Evolutionary conservation across 2,113 vertebrate species (phyloP).

Genomic region (Prochilodus magdalenae): DNA sequence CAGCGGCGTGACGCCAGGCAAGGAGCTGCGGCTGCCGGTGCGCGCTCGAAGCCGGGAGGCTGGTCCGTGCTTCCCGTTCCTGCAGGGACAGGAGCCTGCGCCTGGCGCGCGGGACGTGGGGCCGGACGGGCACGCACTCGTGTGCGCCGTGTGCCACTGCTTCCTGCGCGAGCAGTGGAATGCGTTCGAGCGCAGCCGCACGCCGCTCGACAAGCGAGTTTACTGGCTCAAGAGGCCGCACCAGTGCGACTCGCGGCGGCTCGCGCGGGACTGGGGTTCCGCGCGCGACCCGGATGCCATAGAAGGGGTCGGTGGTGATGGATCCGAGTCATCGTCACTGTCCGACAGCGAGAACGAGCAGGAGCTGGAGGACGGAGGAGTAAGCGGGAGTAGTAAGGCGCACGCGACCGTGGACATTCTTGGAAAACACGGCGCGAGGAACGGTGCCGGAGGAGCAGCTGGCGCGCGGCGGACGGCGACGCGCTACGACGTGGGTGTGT

Average conservation of each 20-base stretch:
- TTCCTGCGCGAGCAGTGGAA: constrained; percentile 95
- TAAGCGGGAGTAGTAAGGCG: not conserved
- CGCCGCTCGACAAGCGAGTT: constrained; percentile 94
- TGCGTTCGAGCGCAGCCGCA: constrained; percentile 91
- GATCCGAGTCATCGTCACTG: constrained; percentile 86
- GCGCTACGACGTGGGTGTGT: too few relatives aligned
- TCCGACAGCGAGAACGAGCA: constrained; percentile 85
- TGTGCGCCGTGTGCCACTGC: constrained; percentile 93
- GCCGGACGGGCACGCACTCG: constrained; percentile 85
- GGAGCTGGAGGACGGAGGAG: constrained; percentile 39
- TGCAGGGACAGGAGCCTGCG: constrained; percentile 94
- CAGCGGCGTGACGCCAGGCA: constrained; percentile 86
- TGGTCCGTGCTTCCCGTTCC: constrained; percentile 89
- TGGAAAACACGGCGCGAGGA: constrained; percentile 67
- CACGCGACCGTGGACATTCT: constrained; percentile 36
- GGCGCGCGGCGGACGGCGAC: too few relatives aligned
- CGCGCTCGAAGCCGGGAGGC: constrained; percentile 62
- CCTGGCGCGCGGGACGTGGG: constrained; percentile 86
- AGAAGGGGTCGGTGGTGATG: constrained; percentile 68
- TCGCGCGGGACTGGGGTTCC: constrained; percentile 85
- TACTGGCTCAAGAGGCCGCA: constrained; percentile 95
- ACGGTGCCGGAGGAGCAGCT: not conserved
- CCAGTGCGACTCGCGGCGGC: constrained; percentile 83
- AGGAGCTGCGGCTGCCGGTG: constrained; percentile 85
- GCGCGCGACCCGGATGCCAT: constrained; percentile 79